A percentile compares a stretch with the other conserved stretches of the same genome.
Evolutionary conservation across 30 jellyfish, hydroid and myxozoan genomes (phyloP).

Genomic region (Chrysaora quinquecirrha): DNA sequence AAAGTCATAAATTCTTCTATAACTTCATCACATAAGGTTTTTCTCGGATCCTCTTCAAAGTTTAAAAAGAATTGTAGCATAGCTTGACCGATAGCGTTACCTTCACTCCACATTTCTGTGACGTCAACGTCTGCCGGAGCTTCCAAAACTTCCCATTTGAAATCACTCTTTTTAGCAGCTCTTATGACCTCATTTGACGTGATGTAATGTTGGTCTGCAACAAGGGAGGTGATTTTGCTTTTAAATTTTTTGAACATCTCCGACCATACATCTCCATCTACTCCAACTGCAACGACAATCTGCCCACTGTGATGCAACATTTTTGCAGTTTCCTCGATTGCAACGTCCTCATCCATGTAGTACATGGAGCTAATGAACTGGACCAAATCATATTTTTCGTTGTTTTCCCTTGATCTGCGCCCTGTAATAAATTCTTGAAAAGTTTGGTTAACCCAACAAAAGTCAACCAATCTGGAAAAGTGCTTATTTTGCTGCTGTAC

Average conservation of each 20-base stretch:
- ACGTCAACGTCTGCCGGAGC: conserved; percentile 25
- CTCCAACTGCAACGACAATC: conserved; percentile 25
- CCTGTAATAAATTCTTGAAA: neutral
- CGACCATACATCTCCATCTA: conserved; percentile 40
- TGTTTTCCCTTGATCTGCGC: neutral
- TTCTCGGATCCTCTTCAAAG: conserved; percentile 12
- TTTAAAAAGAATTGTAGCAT: conserved; percentile 32
- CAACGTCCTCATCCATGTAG: conserved; percentile 3
- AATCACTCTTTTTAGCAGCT: neutral
- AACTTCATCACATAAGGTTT: conserved; percentile 1
- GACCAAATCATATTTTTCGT: neutral
- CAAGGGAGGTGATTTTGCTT: conserved; percentile 8
- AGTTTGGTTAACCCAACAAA: conserved; percentile 23
- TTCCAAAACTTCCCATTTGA: neutral
- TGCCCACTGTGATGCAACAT: conserved; percentile 3
- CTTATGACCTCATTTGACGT: neutral
- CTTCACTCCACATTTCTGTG: conserved; percentile 3
- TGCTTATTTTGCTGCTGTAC: neutral
- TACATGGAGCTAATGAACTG: conserved; percentile 16
- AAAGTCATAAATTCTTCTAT: conserved; percentile 9
- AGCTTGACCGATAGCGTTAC: conserved; percentile 29
- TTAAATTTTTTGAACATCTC: conserved; percentile 5
- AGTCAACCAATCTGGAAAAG: neutral
- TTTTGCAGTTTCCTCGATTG: neutral
- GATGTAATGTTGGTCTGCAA: conserved; percentile 12